phyloP scores from a whole-genome alignment of 2,113 vertebrate genomes.

The Anthoscopus minutus region DNA sequence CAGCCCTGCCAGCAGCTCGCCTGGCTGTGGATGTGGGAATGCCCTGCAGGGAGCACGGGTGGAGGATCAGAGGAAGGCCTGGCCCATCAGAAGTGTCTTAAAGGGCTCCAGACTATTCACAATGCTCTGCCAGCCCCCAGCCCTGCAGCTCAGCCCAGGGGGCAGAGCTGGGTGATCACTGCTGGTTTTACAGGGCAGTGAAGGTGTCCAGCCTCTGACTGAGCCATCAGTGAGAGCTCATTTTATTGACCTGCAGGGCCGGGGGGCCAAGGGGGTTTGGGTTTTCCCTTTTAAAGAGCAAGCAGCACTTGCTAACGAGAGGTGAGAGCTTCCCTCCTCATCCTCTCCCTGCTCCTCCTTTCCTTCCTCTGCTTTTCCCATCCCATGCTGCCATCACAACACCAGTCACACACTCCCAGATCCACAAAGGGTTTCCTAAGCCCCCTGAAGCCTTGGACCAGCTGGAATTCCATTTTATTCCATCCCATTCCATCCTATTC shows the following conservation, averaged over 20 bases:
- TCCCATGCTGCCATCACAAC: neutral
- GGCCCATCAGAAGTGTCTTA: neutral
- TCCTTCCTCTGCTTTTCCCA: neutral
- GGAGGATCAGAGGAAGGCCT: neutral
- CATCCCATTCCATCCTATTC: neutral
- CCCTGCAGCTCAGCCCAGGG: neutral
- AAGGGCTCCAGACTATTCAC: neutral
- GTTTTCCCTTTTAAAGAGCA: neutral
- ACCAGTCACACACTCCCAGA: neutral
- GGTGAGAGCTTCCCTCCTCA: neutral
- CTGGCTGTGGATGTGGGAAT: accelerated
- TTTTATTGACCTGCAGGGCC: neutral
- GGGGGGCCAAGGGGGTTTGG: neutral
- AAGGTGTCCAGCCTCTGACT: neutral
- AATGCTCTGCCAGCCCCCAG: no score
- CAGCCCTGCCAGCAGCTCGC: neutral
- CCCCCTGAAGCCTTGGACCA: no score
- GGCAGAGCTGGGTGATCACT: neutral
- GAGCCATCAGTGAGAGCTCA: neutral
- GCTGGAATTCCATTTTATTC: neutral
- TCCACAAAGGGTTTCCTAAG: neutral
- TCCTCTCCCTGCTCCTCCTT: neutral
- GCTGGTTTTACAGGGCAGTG: neutral
- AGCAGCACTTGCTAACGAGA: neutral
- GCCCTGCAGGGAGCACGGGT: neutral